Percentiles rank a stretch among this genome's conserved stretches.
Conservation (phyloP, 2,797 vertebrate species). For the Philypnodon macrostomus region DNA sequence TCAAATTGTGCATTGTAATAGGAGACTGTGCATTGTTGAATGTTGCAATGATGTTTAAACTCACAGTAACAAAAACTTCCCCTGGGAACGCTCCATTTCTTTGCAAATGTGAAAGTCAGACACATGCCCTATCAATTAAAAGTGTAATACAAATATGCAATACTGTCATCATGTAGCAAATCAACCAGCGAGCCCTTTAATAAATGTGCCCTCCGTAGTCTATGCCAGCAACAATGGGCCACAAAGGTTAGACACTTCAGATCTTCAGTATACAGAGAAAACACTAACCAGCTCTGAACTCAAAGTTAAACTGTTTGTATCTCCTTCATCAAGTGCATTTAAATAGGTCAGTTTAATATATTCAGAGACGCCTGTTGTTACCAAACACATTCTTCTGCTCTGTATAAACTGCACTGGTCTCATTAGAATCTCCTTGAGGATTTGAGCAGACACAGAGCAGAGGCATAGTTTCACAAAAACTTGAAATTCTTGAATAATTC, state of each 20-base stretch:
- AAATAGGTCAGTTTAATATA: not conserved
- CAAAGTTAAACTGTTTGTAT: not conserved
- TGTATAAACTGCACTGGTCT: slow-evolving; percentile 8
- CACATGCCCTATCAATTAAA: not conserved
- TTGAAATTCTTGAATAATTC: slow-evolving; percentile 62
- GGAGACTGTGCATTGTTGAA: not conserved
- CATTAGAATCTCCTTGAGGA: slow-evolving; percentile 28
- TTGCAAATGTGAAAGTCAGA: not conserved
- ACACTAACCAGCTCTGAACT: not conserved
- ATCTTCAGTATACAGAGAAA: too few relatives aligned
- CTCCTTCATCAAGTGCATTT: not conserved
- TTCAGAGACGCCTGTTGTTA: not conserved
- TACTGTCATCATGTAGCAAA: too few relatives aligned
- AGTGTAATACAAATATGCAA: too few relatives aligned
- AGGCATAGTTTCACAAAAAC: slow-evolving; percentile 52
- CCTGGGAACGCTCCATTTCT: not conserved
- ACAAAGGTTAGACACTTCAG: too few relatives aligned
- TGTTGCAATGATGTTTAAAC: not conserved
- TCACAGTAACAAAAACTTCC: not conserved
- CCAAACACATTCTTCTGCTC: slow-evolving; percentile 9
- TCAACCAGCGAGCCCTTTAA: too few relatives aligned
- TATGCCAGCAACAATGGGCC: too few relatives aligned
- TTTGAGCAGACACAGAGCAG: slow-evolving; percentile 37
- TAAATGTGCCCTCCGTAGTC: too few relatives aligned
- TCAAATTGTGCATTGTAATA: not conserved